Evolutionary conservation across 2,113 vertebrate genomes (phyloP).

Genomic region (Bubalus kerabau): DNA sequence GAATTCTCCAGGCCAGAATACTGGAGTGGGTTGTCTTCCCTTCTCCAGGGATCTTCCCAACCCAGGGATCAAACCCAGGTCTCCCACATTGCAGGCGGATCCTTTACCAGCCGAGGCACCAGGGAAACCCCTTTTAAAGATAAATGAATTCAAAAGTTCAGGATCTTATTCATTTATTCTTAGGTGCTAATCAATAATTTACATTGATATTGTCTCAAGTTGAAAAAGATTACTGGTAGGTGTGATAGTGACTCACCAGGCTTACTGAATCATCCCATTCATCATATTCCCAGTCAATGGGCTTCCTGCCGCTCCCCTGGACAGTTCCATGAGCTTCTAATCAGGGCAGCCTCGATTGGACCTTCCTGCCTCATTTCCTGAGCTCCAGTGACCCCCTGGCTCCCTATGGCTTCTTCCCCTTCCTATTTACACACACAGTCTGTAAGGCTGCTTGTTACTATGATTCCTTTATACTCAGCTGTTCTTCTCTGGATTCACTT

Average conservation of each 20-base stretch:
- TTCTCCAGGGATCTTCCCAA: neutral
- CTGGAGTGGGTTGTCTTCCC: neutral
- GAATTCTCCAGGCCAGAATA: neutral
- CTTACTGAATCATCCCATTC: neutral
- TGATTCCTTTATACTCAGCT: neutral
- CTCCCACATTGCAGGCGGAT: neutral
- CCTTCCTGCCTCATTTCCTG: conserved; percentile 9
- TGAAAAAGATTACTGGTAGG: neutral
- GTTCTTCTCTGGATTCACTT: neutral
- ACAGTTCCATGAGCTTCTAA: neutral
- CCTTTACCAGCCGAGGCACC: neutral
- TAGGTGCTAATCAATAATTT: neutral
- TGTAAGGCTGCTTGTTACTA: neutral
- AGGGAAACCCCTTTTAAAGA: neutral
- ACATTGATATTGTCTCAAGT: neutral
- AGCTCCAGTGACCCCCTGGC: neutral
- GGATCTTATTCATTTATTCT: neutral
- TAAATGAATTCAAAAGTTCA: neutral
- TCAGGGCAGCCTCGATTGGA: neutral
- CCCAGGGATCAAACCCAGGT: neutral
- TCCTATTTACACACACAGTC: neutral
- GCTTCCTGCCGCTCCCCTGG: neutral
- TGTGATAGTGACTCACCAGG: neutral
- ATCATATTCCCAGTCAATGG: neutral
- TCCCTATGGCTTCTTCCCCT: neutral